phyloP scores from a whole-genome alignment of 2,888 invertebrate genomes.

The Xestobium rufovillosum region DNA sequence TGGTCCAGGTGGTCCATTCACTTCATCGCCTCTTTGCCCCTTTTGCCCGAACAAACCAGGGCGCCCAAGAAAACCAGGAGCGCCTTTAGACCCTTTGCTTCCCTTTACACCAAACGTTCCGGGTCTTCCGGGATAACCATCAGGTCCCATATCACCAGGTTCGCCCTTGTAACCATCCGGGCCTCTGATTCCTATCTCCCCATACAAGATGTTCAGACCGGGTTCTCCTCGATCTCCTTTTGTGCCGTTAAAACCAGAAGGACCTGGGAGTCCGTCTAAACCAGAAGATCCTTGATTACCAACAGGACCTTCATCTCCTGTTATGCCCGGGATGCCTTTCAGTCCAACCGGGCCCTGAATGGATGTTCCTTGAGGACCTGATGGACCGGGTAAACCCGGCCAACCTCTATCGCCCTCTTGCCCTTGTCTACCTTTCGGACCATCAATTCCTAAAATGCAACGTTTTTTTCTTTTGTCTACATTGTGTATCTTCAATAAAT shows the following conservation, averaged over 20 bases:
- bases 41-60: constrained; percentile 31
- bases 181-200: constrained; percentile 44
- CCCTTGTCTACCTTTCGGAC: constrained; percentile 53
- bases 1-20: constrained; percentile 36
- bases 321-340: constrained; percentile 60
- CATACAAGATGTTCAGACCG: constrained; percentile 47
- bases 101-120: constrained; percentile 38
- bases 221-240: constrained; percentile 51
- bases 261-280: constrained; percentile 30
- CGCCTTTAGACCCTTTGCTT: constrained; percentile 36
- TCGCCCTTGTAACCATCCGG: constrained; percentile 37
- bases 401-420: constrained; percentile 46
- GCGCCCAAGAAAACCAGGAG: constrained; percentile 36
- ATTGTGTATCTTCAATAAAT: constrained; percentile 1
- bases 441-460: constrained; percentile 41
- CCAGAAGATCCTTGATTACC: constrained; percentile 46
- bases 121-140: constrained; percentile 37
- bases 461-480: not conserved
- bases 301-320: constrained; percentile 57
- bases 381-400: constrained; percentile 46
- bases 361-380: constrained; percentile 36
- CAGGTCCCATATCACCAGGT: constrained; percentile 38
- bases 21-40: constrained; percentile 35
- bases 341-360: constrained; percentile 50
- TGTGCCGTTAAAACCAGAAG: constrained; percentile 37